A percentile compares a stretch with the other conserved stretches of the same genome.
These are phyloP conservation scores for Meghimatium bilineatum DNA, from an alignment of 2,888 invertebrate genomes.

Conservation along the genomic window DNA sequence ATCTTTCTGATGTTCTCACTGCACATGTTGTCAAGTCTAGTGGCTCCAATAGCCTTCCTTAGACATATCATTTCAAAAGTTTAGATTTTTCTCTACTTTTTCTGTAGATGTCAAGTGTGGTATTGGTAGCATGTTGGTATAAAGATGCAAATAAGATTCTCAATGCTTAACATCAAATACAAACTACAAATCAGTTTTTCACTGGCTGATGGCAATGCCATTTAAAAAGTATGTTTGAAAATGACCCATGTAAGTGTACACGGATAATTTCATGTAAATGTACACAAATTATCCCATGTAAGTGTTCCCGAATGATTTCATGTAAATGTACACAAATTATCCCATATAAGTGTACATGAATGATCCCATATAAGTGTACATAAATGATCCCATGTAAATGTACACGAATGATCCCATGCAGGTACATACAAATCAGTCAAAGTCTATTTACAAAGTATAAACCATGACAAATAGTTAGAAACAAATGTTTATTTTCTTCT, in stretches of 20 bases:
- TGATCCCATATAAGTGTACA: not conserved
- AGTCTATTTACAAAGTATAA: slow-evolving; percentile 26
- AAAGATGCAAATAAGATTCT: too few species aligned
- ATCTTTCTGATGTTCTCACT: too few species aligned
- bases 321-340: not conserved
- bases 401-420: not conserved
- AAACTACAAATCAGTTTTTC: too few species aligned
- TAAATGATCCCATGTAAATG: slow-evolving; percentile 3
- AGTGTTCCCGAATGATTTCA: not conserved
- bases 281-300: not conserved
- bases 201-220: too few species aligned
- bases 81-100: too few species aligned
- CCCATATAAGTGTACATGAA: too few species aligned
- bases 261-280: not conserved
- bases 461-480: not conserved
- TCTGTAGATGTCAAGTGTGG: too few species aligned
- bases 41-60: too few species aligned
- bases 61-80: too few species aligned
- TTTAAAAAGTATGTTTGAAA: not conserved
- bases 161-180: too few species aligned
- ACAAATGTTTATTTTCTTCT: slow-evolving; percentile 40
- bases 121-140: too few species aligned
- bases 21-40: too few species aligned
- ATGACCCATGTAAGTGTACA: not conserved
- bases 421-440: not conserved